These are phyloP conservation scores for Onthophagus sagittarius DNA, from an alignment of 2,888 invertebrate genomes.

Conservation along the genomic window DNA sequence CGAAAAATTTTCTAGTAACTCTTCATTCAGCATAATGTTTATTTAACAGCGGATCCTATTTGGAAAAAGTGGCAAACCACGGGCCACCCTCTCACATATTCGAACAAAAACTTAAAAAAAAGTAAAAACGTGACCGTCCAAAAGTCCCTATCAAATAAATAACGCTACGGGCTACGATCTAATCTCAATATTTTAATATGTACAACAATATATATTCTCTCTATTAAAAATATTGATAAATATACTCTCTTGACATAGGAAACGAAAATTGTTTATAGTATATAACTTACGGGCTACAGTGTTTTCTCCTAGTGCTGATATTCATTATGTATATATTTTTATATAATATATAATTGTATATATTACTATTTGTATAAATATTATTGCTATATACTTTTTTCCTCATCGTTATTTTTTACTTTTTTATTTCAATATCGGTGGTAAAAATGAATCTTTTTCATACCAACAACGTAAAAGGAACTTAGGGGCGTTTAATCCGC, in stretches of 20 bases:
- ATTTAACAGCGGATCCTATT: background rate
- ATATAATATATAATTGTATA: constrained; percentile 24
- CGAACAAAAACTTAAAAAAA: too few relatives aligned
- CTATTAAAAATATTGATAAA: constrained; percentile 55
- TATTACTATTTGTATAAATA: constrained; percentile 31
- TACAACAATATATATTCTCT: constrained; percentile 51
- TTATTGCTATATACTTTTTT: constrained; percentile 47
- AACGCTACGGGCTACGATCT: constrained; percentile 16
- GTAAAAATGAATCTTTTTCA: constrained; percentile 1
- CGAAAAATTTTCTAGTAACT: background rate
- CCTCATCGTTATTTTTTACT: constrained; percentile 38
- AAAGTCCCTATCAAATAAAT: constrained; percentile 17
- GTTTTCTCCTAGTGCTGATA: constrained; percentile 42
- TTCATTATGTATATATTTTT: constrained; percentile 29
- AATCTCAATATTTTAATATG: constrained; percentile 32
- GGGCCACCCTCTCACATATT: constrained; percentile 22
- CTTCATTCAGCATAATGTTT: too few relatives aligned
- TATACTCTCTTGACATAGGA: constrained; percentile 59
- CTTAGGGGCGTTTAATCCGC: constrained; percentile 41
- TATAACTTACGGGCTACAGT: constrained; percentile 56
- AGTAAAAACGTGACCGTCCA: background rate
- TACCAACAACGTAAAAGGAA: constrained; percentile 37
- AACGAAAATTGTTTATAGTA: constrained; percentile 60
- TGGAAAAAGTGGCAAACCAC: constrained; percentile 29
- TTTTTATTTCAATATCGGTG: constrained; percentile 12